Evolutionary conservation across 2,888 invertebrate species (phyloP), one percentile per base, ranked within the genome.

Genomic region (Sthenelais limicola): DNA sequence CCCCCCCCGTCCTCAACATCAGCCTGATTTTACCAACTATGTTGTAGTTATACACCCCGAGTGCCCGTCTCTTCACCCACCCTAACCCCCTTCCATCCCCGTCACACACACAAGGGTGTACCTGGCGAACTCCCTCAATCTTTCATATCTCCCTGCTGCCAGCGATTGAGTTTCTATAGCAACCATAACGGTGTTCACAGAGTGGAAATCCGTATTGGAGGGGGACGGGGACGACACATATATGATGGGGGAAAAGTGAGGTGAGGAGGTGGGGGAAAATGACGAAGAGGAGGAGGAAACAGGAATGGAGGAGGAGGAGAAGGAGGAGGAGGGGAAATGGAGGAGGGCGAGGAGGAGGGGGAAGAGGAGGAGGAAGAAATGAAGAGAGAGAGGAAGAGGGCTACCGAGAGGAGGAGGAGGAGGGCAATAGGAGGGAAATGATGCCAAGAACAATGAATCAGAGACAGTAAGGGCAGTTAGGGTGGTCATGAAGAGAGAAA

Each of bases 131-230:
- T 32, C 56, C 33, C 32, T 56, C 56, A 5, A 56, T 56, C 56
- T 56, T 56, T 56, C 30, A 56, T 56, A 56, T 32, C 56, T 56
- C 18, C 21, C 56, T 56, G 32, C 56, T 56, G 56, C 32, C 56
- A 56, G 33, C 56, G 56, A 56, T 56, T 56, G 21, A 18, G 56
- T 56, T 24, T 15, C 30, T 33, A 56, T 56, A 33, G 32, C 18
- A 32, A 56, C 56, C 56, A 32, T 18, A 32, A 21, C 18, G 38
- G 66, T 43, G 66, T 66, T 43, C 43, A 66, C 43, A 21, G 15
- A 18, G 66, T 66, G 47, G 66, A 66, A 47, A 21, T 3, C 3
- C 28, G 58, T 15, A 28, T 4, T 33, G 58, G 2, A 3, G 58
- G 2, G 58, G 32, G 58, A 21, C 32, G 30, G 3, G 58, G 32